Base-by-base conservation (phyloP, 2,113 vertebrate genomes). In the Neopipo cinnamomea region DNA sequence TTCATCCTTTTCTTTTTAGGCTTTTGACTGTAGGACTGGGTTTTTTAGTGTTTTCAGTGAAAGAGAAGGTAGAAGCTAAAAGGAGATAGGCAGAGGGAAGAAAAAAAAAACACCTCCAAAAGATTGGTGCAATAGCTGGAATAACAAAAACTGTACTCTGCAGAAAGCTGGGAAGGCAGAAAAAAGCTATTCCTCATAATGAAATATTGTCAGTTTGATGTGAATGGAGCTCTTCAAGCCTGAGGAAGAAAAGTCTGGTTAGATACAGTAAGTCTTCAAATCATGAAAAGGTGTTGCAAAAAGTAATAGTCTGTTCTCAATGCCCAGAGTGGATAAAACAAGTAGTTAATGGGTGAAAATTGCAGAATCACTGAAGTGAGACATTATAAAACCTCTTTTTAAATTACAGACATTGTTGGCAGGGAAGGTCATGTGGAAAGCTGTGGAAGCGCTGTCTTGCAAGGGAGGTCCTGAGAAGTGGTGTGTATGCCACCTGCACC, bases 351-450 rank as follows among this genome's bases (percentile, higher is more conserved):
- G 37, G 46, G 44, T 76, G 42, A 73, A 85, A 92, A 85, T 22
- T 92, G 41, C 46, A 83, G 74, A 70, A 79, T 77, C 28, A 13
- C 37, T 79, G 14, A 55, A 39, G 65, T 59, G 28, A 73, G 62
- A 61, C 24, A 5, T 85, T 52, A 56, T 31, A 37, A 82, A 93
- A n/a, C 12, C 12, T 11, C 10, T 47, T 85, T 78, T 73, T 24
- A n/a, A 73, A 23, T 61, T 41, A 11, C 0, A 0, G 22, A 7
- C 41, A 3, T 33, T 33, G 27, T 41, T n/a, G 73, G 67, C 33
- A 39, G 41, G 11, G 25, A 18, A 20, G 33, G 33, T 62, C 1
- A 0, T 4, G 12, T 14, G 24, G 62, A 41, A 68, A 44, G 14
- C 11, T 65, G 66, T 8, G 3, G n/a, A 52, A 79, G 44, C 1